Evolutionary conservation across 92 coral and sea anemone species (phyloP), one percentile per base, ranked within the genome.

Genomic region (Galaxea fascicularis): DNA sequence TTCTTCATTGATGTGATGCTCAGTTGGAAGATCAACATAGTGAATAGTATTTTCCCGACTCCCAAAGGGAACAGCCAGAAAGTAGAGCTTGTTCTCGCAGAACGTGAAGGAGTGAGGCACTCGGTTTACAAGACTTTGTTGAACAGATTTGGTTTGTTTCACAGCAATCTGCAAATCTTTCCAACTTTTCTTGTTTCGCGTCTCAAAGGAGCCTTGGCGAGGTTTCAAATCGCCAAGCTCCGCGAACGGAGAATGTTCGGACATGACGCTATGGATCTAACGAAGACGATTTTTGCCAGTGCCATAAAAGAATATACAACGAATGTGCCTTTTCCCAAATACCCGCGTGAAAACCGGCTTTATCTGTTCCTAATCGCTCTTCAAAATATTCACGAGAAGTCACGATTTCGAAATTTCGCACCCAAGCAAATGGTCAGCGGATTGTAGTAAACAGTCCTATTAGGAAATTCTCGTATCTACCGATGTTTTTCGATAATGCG

Each of bases 51-150:
- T 95, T 71, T 97, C 99, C 21, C 99, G 91, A 66, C 98, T 93
- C 65, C 92, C 94, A 62, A 90, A 90, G 17, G 99, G 99, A 20
- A 94, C 87, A 46, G 99, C 95, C 6, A 97, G 90, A 77, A 97
- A 97, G 79, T 97, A 97, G 5, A 97, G 88, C 73, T 96, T 94
- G 31, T 90, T 87, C 41, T 92, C 93, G 68, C 93, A 90, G 74
- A 97, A 97, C 11, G 99, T 97, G 77, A 97, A 97, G 35, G 94
- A 93, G 88, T 94, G 95, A 15, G 98, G 99, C n/a, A 95, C 90
- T 73, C 99, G 86, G 66, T 91, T 97, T 35, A 93, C 88, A 15
- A 92, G 95, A 28, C 88, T 87, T 45, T 93, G 92, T 67, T 95
- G 93, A 8, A 97, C 46, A 12, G 89, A 83, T 13, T 96, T 89